Evolutionary conservation across 2,797 vertebrate species (phyloP), one percentile per base, ranked within the genome.

Genomic region (Gephyroberyx darwinii): DNA sequence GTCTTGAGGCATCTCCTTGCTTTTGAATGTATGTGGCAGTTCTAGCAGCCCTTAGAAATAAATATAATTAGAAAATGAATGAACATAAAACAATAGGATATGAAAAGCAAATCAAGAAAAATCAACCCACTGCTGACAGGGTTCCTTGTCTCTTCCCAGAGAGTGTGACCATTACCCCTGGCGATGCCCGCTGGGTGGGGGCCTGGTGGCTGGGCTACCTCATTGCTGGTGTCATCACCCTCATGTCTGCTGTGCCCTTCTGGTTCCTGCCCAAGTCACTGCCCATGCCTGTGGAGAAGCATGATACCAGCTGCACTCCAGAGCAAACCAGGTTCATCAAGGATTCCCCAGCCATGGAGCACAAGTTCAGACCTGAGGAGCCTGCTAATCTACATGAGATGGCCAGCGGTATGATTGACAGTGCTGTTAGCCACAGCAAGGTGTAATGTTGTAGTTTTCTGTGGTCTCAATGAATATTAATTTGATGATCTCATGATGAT

Each of bases 121-220:
- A 48, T 3, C 0, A 51, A 1, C 39, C 2, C 8, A 26, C 8
- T 61, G 9, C 56, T 75, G 22, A 54, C 5, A 10, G 2, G 58
- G 31, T 33, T 71, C 50, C 30, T 61, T 59, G 4, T 77, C 1
- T 63, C 14, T 64, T 53, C 19, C 12, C 87, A 98, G 96, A 95
- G 26, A 93, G 86, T 0, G 30, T 98, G 63, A 89, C 90, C 0
- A 96, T 99, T 50, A 95, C 93, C 37, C 94, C 94, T 1, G 92
- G 91, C 58, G 97, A 99, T 1, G 90, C 90, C 14, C 95, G 94
- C 77, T 98, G 97, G 97, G 96, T 98, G 0, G 97, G 97, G 2
- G 96, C 97, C 0, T 99, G 97, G 97, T 98, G 96, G 97, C 91
- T 98, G 59, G 96, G 97, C 5, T 98, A 97, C 86, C 88, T 99